Evolutionary conservation across 2,797 vertebrate species (phyloP), one percentile per base, ranked within the genome.

Genomic region (Glossophaga mutica): DNA sequence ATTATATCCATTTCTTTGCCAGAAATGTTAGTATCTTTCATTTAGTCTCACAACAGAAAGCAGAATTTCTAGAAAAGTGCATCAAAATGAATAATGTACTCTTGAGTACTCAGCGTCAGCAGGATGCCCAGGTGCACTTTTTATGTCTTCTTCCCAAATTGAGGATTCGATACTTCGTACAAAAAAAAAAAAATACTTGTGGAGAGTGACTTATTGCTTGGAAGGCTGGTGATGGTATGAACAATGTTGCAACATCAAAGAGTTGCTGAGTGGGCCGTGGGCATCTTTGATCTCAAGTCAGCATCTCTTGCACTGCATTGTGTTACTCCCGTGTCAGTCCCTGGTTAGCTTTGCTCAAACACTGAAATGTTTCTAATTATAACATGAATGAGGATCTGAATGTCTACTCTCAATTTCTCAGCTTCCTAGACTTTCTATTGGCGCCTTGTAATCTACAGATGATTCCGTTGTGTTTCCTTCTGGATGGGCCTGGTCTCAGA

Each of bases 251-350:
- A 48, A 65, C 65, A 91, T 95, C 88, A 94, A 91, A 91, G 92
- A 24, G 70, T 0, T 42, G 24, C n/a, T 29, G 57, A 84, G 78
- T 29, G 37, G 78, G 55, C 57, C 87, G 32, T 21, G 26, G 15
- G 39, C 39, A 5, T 70, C 82, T 94, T 96, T 97, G 90, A 94
- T 73, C 85, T 89, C 39, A 29, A 71, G 34, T 91, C 70, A 48
- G 59, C 26, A 5, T 76, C 86, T 37, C 85, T 68, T 57, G n/a
- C 12, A 7, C 21, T 59, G 9, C 22, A 39, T 78, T 88, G 42
- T 24, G 52, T 67, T 78, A 14, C 29, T 82, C 34, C 57, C 39
- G 46, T 26, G 39, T 73, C 77, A 52, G 29, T 70, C 1, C 21
- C 46, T 19, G 32, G 15, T 32, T 87, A 21, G 42, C 18, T 91